A percentile compares a stretch with the other conserved stretches of the same genome.
Conservation (phyloP, 1,140 invertebrate species). For the Zophobas atratus region DNA sequence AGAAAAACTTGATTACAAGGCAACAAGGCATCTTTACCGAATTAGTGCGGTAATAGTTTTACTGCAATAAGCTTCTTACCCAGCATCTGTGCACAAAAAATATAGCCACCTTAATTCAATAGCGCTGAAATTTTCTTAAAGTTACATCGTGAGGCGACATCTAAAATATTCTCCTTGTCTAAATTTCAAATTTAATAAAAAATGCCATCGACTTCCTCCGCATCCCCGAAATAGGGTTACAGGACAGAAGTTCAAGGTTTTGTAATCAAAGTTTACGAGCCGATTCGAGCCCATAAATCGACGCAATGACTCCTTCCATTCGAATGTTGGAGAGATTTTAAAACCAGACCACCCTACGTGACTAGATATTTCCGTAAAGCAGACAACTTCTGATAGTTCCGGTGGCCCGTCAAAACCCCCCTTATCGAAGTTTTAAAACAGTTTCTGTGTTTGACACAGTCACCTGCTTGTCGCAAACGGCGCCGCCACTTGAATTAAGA, state of each 20-base stretch:
- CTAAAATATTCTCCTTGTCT: no score
- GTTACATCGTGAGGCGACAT: no score
- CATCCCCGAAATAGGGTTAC: background rate
- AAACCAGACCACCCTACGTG: background rate
- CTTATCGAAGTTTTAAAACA: conserved; percentile 2
- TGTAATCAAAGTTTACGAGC: conserved; percentile 35
- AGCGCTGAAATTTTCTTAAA: no score
- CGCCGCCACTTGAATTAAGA: background rate
- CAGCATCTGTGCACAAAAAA: no score
- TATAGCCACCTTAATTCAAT: no score
- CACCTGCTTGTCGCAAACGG: conserved; percentile 2
- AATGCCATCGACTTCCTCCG: background rate
- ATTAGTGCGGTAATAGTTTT: no score
- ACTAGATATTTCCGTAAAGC: background rate
- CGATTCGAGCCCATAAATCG: conserved; percentile 23
- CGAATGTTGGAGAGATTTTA: conserved; percentile 11
- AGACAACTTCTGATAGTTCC: background rate
- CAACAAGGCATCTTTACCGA: no score
- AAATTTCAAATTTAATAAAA: background rate
- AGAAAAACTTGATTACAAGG: no score
- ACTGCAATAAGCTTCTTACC: no score
- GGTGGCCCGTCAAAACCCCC: background rate
- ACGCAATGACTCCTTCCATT: conserved; percentile 12
- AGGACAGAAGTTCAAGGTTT: conserved; percentile 28
- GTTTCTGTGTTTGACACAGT: conserved; percentile 8